A percentile compares a stretch with the other conserved stretches of the same genome.
phyloP scores from a whole-genome alignment of 2,888 invertebrate genomes.

The Acanthopleura granulata region DNA sequence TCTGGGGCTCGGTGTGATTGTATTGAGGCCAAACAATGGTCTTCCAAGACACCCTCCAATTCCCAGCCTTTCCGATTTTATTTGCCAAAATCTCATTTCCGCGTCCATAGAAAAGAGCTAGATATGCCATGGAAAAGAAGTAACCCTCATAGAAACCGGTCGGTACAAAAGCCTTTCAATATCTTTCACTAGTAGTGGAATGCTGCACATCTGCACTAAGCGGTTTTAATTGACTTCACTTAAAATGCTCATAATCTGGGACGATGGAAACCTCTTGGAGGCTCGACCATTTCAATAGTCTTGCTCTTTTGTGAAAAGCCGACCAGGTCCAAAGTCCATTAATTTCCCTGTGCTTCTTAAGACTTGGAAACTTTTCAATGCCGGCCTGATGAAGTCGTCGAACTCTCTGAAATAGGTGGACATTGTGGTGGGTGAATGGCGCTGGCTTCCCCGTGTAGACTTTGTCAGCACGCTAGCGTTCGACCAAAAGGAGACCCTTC shows the following conservation, averaged over 20 bases:
- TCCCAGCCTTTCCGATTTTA: constrained; percentile 23
- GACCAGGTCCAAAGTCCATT: neutral
- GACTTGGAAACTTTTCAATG: constrained; percentile 12
- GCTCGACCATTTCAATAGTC: neutral
- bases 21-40: constrained; percentile 28
- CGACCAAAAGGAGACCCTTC: neutral
- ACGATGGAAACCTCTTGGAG: constrained; percentile 1
- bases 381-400: constrained; percentile 8
- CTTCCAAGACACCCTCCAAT: constrained; percentile 23
- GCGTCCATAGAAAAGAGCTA: constrained; percentile 16
- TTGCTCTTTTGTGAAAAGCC: neutral
- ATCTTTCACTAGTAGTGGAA: neutral
- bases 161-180: neutral
- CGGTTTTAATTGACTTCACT: constrained; percentile 10
- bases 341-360: neutral
- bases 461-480: neutral
- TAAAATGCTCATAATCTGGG: neutral
- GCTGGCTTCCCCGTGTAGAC: neutral
- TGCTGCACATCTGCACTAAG: constrained; percentile 6
- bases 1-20: constrained; percentile 19
- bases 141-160: neutral
- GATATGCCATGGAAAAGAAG: constrained; percentile 2
- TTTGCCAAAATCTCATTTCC: constrained; percentile 30
- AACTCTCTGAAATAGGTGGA: neutral
- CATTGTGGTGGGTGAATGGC: neutral